Conservation (phyloP, 2,797 vertebrate species). For the Acomys russatus region DNA sequence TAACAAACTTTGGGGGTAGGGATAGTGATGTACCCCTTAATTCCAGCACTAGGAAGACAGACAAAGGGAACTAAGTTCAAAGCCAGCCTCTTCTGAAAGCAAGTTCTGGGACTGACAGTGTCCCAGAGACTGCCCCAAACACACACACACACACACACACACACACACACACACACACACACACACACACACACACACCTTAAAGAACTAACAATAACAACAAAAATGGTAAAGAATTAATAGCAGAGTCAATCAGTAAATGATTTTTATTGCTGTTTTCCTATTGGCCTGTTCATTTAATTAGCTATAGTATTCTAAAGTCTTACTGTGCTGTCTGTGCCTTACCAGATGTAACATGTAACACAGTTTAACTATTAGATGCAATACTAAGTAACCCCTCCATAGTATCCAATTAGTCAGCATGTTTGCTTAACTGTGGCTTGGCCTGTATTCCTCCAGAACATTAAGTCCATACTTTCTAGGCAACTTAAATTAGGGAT, state of each 20-base stretch:
- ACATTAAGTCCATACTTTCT: not conserved
- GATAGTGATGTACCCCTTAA: not conserved
- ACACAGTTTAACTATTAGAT: not conserved
- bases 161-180: no score
- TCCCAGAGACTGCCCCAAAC: not conserved
- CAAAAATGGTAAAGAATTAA: not conserved
- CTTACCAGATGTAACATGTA: not conserved
- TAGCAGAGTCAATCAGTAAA: not conserved
- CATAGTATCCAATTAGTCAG: not conserved
- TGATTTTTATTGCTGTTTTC: not conserved
- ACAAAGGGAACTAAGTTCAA: not conserved
- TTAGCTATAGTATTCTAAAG: not conserved
- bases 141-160: no score
- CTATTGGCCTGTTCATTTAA: not conserved
- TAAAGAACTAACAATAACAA: not conserved
- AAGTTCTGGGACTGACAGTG: not conserved
- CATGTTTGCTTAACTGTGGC: not conserved
- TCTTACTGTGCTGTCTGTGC: not conserved
- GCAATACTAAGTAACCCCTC: not conserved
- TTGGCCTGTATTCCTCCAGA: not conserved
- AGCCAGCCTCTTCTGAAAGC: not conserved
- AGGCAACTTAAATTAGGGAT: not conserved
- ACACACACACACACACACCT: no score
- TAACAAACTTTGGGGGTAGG: not conserved
- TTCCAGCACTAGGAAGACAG: not conserved